Evolutionary conservation across 1,140 invertebrate genomes (phyloP).

Genomic region (Coptotermes formosanus): DNA sequence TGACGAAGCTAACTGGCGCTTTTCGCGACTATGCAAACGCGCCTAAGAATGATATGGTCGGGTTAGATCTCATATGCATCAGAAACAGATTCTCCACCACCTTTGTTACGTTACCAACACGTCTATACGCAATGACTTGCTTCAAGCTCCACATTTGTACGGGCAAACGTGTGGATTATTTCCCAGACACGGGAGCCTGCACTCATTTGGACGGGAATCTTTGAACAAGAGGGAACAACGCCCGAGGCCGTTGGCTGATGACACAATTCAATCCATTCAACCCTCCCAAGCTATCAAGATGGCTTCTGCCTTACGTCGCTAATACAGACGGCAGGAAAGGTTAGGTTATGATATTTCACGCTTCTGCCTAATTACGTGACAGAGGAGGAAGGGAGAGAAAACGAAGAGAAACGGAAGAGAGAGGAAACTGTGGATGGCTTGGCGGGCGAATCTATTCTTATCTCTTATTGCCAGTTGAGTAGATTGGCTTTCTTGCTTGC

Average conservation of each 20-base stretch:
- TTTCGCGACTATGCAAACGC: too few relatives aligned
- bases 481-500: background rate
- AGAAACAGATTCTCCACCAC: background rate
- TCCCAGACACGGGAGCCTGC: background rate
- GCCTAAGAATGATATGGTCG: background rate
- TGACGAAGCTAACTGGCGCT: too few relatives aligned
- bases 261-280: background rate
- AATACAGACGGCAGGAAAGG: background rate
- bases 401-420: background rate
- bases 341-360: constrained; percentile 3
- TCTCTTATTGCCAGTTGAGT: background rate
- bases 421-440: background rate
- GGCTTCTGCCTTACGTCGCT: background rate
- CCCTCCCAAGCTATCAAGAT: background rate
- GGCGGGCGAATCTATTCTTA: background rate
- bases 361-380: background rate
- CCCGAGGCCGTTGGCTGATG: background rate
- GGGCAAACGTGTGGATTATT: background rate
- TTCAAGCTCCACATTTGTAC: background rate
- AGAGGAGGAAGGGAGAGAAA: background rate
- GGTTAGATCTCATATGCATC: background rate
- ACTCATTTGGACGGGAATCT: background rate
- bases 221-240: background rate
- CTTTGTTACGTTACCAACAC: background rate
- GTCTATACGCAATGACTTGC: background rate